Percentiles rank a stretch among this genome's conserved stretches.
Conservation (phyloP, 1,140 invertebrate genomes). For the Pissodes strobi region DNA sequence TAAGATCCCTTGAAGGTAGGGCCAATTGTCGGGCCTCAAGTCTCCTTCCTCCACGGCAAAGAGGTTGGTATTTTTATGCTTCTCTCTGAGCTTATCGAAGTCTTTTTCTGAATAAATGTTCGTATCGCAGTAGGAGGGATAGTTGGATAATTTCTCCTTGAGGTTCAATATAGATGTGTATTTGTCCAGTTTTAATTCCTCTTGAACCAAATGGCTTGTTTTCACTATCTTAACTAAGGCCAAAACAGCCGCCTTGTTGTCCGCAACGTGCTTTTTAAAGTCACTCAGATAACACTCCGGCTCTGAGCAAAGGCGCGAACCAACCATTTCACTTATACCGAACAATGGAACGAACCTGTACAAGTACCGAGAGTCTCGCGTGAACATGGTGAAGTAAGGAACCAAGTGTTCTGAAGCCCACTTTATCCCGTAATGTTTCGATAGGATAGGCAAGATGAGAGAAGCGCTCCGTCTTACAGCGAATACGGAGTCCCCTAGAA, state of each 20-base stretch:
- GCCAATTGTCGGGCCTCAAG: conserved; percentile 3
- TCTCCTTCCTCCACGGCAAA: conserved; percentile 22
- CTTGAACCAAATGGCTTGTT: conserved; percentile 31
- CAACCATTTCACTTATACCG: conserved; percentile 48
- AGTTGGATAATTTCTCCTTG: conserved; percentile 21
- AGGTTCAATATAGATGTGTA: conserved; percentile 29
- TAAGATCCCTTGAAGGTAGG: conserved; percentile 42
- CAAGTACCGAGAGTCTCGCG: conserved; percentile 40
- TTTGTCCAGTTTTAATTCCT: conserved; percentile 31
- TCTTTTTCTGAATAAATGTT: conserved; percentile 42
- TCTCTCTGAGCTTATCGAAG: conserved; percentile 28
- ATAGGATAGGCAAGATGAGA: conserved; percentile 47
- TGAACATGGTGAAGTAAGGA: conserved; percentile 39
- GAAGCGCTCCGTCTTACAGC: conserved; percentile 47
- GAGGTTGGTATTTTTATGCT: conserved; percentile 30
- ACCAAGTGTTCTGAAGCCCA: conserved; percentile 45
- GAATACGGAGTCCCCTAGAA: conserved; percentile 47
- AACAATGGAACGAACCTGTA: conserved; percentile 47
- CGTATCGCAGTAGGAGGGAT: conserved; percentile 30
- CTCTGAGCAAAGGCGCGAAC: conserved; percentile 35
- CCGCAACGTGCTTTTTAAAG: conserved; percentile 22
- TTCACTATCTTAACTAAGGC: conserved; percentile 34
- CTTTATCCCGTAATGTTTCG: conserved; percentile 47
- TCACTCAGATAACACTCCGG: conserved; percentile 29
- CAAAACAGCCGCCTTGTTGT: conserved; percentile 19